Base-by-base conservation (phyloP, 2,888 invertebrate genomes). In the Lepas anatifera region DNA sequence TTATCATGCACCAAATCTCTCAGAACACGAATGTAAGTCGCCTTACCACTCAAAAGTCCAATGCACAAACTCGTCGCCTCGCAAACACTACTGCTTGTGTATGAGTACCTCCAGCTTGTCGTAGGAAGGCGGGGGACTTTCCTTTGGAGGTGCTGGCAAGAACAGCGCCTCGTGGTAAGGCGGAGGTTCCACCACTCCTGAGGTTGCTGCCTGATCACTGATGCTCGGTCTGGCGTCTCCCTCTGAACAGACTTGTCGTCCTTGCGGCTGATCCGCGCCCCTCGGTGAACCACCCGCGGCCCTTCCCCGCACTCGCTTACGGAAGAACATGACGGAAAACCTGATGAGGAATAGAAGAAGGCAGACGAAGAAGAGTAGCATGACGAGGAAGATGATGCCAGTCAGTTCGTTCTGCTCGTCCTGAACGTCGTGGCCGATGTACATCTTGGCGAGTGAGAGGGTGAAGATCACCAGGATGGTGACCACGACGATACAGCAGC, bases 401-500 rank as follows among this genome's bases (percentile, higher is more conserved):
- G 66, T 41, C n/a, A 66, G 66, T 18, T 66, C 66, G 27, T 41
- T 41, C 66, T 66, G 66, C 25, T 41, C 39, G 25, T 66, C 66
- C 16, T 10, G 25, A 1, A 66, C 66, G 39, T 39, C 41, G 66
- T 39, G 39, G 0, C 66, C 66, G 25, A 66, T 41, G 66, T 66
- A 66, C 41, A 66, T 66, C 41, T 66, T 66, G 66, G 66, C 66
- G 13, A 66, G 66, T 3, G 66, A 66, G 13, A 66, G 39, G 25
- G 66, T 41, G 66, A 66, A 66, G 39, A 66, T 41, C 10, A 66
- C 66, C 7, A 66, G 37, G 39, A 66, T 27, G 39, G 66, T 66
- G 39, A 66, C 66, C 39, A 66, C 66, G 13, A 41, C 27, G 25
- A 66, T 66, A 18, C 66, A 66, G 66, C 66, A 66, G 66, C 66